Evolutionary conservation across 2,888 invertebrate species (phyloP).

Genomic region (Nowickia ferox): DNA sequence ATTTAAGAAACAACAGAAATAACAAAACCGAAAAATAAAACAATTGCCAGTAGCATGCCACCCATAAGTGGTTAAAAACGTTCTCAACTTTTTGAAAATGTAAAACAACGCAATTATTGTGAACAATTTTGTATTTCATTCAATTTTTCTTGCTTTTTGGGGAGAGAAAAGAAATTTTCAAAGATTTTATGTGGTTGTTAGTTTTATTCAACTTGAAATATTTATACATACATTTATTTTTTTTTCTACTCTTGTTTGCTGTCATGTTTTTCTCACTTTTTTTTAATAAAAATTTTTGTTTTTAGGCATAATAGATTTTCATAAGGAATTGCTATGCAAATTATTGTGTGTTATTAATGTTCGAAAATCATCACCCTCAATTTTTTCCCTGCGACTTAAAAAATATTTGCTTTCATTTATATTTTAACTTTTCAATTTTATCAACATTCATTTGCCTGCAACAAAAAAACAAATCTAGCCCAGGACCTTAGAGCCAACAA

Average conservation of each 20-base stretch:
- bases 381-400: neutral
- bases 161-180: slow-evolving; percentile 26
- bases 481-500: slow-evolving; percentile 40
- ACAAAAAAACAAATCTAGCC: neutral
- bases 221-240: slow-evolving; percentile 3
- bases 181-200: slow-evolving; percentile 17
- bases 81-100: slow-evolving; percentile 41
- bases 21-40: slow-evolving; percentile 28
- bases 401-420: slow-evolving; percentile 10
- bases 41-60: slow-evolving; percentile 51
- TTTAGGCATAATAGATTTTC: slow-evolving; percentile 4
- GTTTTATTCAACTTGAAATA: slow-evolving; percentile 2
- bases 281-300: slow-evolving; percentile 15
- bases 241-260: slow-evolving; percentile 7
- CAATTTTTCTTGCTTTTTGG: neutral
- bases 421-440: slow-evolving; percentile 6
- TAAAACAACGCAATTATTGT: slow-evolving; percentile 23
- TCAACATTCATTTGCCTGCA: neutral
- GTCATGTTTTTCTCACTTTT: slow-evolving; percentile 51
- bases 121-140: slow-evolving; percentile 5
- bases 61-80: slow-evolving; percentile 63
- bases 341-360: slow-evolving; percentile 49
- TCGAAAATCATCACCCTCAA: slow-evolving; percentile 32
- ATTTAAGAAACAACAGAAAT: slow-evolving; percentile 40
- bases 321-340: slow-evolving; percentile 25